Percentiles rank a stretch among this genome's conserved stretches.
These are phyloP conservation scores for Chromoteleia sp. DNA, from an alignment of 2,888 invertebrate species.

Conservation along the genomic window DNA sequence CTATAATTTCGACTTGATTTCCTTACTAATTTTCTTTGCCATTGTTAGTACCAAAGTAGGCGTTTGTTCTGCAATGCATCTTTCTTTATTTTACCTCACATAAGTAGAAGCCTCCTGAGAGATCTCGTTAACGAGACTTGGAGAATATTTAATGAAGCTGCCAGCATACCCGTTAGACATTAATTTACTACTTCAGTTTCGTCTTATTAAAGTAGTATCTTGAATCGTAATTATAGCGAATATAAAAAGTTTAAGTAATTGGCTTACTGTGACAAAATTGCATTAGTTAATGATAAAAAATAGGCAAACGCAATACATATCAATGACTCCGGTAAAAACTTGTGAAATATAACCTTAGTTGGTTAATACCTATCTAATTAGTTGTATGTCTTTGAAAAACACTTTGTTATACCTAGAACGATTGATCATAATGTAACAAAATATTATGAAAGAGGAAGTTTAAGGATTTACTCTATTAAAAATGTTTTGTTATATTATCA, in stretches of 20 bases:
- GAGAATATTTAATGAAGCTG: conserved; percentile 68
- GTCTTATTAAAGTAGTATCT: conserved; percentile 51
- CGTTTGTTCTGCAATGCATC: conserved; percentile 40
- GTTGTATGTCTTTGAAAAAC: background rate
- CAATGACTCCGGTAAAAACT: background rate
- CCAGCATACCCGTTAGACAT: conserved; percentile 50
- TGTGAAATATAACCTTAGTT: conserved; percentile 7
- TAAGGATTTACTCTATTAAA: background rate
- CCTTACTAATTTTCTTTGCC: conserved; percentile 59
- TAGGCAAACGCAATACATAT: background rate
- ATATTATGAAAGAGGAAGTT: background rate
- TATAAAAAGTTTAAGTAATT: conserved; percentile 44
- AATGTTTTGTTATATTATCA: background rate
- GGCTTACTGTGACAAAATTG: conserved; percentile 29
- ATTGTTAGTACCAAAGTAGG: conserved; percentile 47
- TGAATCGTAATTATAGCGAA: conserved; percentile 36
- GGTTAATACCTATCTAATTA: conserved; percentile 13
- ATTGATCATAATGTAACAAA: background rate
- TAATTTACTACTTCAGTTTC: conserved; percentile 68
- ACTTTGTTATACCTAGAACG: background rate
- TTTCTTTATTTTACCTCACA: conserved; percentile 40
- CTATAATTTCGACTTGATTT: conserved; percentile 67
- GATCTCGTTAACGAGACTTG: conserved; percentile 67
- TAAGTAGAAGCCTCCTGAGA: conserved; percentile 44
- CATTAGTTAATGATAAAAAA: conserved; percentile 21